phyloP scores from a whole-genome alignment of 2,113 vertebrate genomes.

The Trichechus manatus region DNA sequence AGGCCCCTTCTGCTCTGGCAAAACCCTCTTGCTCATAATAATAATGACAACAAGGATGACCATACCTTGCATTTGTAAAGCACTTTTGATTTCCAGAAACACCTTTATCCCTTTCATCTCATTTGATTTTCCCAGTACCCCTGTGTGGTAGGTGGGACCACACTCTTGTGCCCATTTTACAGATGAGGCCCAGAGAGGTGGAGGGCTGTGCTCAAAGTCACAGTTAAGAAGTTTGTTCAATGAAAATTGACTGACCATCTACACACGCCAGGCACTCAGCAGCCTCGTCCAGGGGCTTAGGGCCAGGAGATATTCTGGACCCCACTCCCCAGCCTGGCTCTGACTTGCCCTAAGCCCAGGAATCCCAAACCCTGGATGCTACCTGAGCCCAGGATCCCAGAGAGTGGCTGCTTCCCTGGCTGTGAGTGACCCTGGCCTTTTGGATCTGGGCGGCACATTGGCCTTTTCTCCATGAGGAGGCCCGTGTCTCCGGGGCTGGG shows the following conservation, averaged over 20 bases:
- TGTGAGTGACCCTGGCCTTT: neutral
- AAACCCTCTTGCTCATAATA: neutral
- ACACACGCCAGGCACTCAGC: neutral
- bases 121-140: neutral
- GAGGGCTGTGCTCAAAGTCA: neutral
- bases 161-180: neutral
- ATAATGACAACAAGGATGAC: neutral
- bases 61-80: slow-evolving; percentile 51
- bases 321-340: neutral
- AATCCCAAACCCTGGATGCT: neutral
- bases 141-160: neutral
- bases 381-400: neutral
- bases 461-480: neutral
- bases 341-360: neutral
- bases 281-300: neutral
- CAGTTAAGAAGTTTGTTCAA: neutral
- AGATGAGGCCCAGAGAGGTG: neutral
- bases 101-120: neutral
- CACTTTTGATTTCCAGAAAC: slow-evolving; percentile 64
- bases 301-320: neutral
- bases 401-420: neutral
- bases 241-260: neutral
- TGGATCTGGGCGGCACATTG: neutral
- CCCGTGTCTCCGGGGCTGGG: neutral
- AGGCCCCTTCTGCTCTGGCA: neutral